A percentile compares a stretch with the other conserved stretches of the same genome.
Conservation (phyloP, 1,140 invertebrate species). For the Bombus breviceps region DNA sequence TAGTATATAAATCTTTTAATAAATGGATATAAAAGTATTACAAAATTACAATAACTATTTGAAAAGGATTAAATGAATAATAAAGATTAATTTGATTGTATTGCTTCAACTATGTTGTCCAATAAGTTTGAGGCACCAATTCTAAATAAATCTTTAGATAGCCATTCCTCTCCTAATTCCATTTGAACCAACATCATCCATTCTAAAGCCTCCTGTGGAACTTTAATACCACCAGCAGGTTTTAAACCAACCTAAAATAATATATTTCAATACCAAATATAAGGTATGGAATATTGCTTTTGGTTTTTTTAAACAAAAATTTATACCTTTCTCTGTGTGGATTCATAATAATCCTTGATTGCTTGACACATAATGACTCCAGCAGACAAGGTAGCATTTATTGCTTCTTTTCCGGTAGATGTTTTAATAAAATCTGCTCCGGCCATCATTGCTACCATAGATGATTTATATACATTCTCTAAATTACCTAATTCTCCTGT, state of each 20-base stretch:
- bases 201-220: constrained; percentile 91
- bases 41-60: not conserved
- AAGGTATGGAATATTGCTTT: constrained; percentile 62
- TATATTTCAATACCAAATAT: constrained; percentile 37
- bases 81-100: constrained; percentile 1
- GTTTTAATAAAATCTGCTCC: constrained; percentile 99
- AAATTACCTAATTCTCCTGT: constrained; percentile 95
- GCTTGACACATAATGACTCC: constrained; percentile 97
- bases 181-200: constrained; percentile 94
- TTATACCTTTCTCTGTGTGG: constrained; percentile 89
- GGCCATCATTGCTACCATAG: constrained; percentile 96
- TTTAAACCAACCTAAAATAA: constrained; percentile 94
- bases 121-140: constrained; percentile 97
- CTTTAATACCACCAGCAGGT: constrained; percentile 97
- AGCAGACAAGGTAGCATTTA: constrained; percentile 96
- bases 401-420: constrained; percentile 98
- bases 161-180: constrained; percentile 94
- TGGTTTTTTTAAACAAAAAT: constrained; percentile 22
- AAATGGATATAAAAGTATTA: not conserved
- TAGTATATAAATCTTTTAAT: constrained; percentile 21
- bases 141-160: constrained; percentile 92
- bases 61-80: not conserved
- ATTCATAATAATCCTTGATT: constrained; percentile 91
- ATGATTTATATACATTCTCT: constrained; percentile 95
- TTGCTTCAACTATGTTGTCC: constrained; percentile 86